Percentiles rank a stretch among this genome's conserved stretches.
These are phyloP conservation scores for Porphyrio hochstetteri DNA, from an alignment of 2,113 vertebrate species.

Conservation along the genomic window DNA sequence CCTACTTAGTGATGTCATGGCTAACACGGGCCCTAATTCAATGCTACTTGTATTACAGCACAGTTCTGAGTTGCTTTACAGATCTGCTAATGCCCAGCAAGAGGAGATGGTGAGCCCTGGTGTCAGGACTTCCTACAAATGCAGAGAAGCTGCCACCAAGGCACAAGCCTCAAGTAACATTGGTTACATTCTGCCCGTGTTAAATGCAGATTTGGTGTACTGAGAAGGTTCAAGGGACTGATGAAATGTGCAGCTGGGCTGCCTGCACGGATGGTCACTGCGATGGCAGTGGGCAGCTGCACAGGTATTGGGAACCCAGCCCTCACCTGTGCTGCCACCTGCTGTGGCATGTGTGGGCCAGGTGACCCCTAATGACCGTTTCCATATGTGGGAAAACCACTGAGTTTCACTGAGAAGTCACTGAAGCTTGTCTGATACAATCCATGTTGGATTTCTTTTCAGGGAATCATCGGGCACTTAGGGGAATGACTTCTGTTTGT, in stretches of 20 bases:
- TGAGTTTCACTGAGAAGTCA: background rate
- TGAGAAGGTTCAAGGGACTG: background rate
- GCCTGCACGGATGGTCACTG: background rate
- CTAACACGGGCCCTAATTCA: background rate
- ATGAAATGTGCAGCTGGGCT: background rate
- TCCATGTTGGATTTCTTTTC: background rate
- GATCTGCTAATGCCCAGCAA: background rate
- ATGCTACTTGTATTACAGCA: background rate
- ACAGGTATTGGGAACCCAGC: rapidly evolving
- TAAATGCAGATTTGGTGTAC: background rate
- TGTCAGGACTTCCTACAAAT: background rate
- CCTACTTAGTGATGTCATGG: background rate
- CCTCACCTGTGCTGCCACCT: background rate
- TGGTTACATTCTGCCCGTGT: background rate
- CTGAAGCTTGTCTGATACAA: background rate
- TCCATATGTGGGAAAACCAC: background rate
- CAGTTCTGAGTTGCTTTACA: background rate
- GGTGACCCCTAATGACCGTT: background rate
- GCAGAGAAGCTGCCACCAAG: background rate
- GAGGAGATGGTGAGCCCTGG: background rate
- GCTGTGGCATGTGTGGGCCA: background rate
- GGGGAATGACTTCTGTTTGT: background rate
- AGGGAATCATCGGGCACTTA: background rate
- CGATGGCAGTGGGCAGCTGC: rapidly evolving
- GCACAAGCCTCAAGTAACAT: background rate